These are phyloP conservation scores for Lontra canadensis DNA, from an alignment of 2,113 vertebrate species.

Conservation along the genomic window DNA sequence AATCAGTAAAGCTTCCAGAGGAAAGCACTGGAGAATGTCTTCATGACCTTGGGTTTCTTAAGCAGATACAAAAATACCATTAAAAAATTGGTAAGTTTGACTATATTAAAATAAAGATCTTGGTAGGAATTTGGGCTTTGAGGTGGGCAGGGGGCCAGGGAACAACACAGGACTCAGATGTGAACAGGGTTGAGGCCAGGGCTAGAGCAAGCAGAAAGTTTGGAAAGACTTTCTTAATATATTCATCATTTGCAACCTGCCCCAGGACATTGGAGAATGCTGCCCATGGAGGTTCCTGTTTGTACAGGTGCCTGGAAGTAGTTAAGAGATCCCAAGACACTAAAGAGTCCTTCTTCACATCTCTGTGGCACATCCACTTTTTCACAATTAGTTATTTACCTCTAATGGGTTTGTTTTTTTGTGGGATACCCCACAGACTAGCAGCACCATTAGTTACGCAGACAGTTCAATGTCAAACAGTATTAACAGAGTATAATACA, in stretches of 20 bases:
- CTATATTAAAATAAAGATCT: neutral
- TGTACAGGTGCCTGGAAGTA: slow-evolving; percentile 94
- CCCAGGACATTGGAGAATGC: slow-evolving; percentile 93
- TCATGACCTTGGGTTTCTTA: neutral
- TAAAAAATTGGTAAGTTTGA: neutral
- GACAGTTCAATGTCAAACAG: slow-evolving; percentile 93
- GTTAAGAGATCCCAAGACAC: slow-evolving; percentile 93
- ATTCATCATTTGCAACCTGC: slow-evolving; percentile 92
- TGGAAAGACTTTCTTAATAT: slow-evolving; percentile 93
- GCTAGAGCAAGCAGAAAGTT: slow-evolving; percentile 79
- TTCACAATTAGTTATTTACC: slow-evolving; percentile 94
- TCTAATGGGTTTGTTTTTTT: slow-evolving; percentile 93
- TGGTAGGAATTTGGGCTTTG: neutral
- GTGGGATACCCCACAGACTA: slow-evolving; percentile 92
- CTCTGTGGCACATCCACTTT: slow-evolving; percentile 92
- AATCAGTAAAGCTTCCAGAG: neutral
- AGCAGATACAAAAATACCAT: neutral
- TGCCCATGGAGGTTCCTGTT: slow-evolving; percentile 92
- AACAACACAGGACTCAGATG: neutral
- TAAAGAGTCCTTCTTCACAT: slow-evolving; percentile 92
- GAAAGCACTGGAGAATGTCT: neutral
- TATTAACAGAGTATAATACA: slow-evolving; percentile 93
- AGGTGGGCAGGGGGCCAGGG: neutral
- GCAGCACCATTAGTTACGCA: slow-evolving; percentile 91
- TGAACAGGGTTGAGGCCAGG: neutral